Conservation (phyloP, 2,797 vertebrate genomes). For the Muscicapa comitata region DNA sequence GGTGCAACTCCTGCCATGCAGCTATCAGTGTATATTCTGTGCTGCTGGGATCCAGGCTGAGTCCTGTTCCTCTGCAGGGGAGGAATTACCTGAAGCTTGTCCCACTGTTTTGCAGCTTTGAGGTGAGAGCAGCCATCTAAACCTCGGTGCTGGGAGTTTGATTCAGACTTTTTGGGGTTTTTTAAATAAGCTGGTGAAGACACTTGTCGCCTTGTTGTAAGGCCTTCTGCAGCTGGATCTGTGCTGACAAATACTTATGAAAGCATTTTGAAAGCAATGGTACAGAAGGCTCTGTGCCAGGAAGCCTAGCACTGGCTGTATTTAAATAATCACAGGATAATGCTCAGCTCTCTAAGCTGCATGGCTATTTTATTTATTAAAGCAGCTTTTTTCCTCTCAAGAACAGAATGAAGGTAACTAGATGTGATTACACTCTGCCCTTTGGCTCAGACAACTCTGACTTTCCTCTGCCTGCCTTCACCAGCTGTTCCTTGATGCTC, state of each 20-base stretch:
- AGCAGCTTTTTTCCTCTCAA: background rate
- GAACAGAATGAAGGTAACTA: background rate
- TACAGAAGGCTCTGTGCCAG: background rate
- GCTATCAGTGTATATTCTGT: background rate
- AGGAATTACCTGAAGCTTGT: background rate
- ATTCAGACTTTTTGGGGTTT: background rate
- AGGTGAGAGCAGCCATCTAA: background rate
- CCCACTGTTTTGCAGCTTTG: background rate
- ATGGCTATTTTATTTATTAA: constrained; percentile 15
- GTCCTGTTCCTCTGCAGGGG: background rate
- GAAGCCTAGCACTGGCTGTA: background rate
- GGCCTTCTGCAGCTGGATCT: background rate
- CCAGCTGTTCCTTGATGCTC: background rate
- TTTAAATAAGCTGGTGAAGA: background rate
- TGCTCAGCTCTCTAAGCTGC: background rate
- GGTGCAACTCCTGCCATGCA: background rate
- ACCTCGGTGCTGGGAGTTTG: background rate
- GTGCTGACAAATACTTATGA: background rate
- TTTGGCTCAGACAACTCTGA: background rate
- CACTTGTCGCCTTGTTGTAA: background rate
- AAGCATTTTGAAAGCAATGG: background rate
- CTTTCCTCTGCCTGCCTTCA: background rate
- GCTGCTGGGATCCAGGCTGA: background rate
- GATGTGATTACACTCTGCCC: background rate
- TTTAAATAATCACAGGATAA: constrained; percentile 1